These are phyloP conservation scores for Stictocephala bisonia DNA, from an alignment of 2,888 invertebrate genomes.

Conservation along the genomic window DNA sequence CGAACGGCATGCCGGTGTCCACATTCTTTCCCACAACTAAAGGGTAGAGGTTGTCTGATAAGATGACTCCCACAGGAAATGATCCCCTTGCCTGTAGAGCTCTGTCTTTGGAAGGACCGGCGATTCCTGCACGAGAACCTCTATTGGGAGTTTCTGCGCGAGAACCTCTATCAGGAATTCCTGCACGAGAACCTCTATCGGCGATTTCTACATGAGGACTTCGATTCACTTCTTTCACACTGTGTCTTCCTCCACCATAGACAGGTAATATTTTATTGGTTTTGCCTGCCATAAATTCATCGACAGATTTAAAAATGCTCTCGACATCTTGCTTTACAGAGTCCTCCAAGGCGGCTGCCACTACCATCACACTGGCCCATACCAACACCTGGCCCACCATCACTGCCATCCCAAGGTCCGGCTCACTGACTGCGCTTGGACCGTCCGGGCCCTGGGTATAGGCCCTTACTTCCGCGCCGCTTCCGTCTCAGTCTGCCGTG, in stretches of 20 bases:
- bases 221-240: background rate
- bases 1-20: slow-evolving; percentile 28
- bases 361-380: background rate
- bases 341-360: background rate
- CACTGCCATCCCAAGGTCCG: too few species aligned
- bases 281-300: background rate
- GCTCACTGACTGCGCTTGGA: too few species aligned
- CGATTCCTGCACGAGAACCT: too few species aligned
- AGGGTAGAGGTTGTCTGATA: slow-evolving; percentile 22
- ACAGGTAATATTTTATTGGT: background rate
- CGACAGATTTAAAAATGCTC: slow-evolving; percentile 9
- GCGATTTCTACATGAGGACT: too few species aligned
- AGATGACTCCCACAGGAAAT: background rate
- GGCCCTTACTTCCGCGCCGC: too few species aligned
- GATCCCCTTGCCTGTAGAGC: background rate
- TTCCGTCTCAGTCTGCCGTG: too few species aligned
- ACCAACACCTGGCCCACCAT: background rate
- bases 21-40: slow-evolving; percentile 16
- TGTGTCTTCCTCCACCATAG: background rate
- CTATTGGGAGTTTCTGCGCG: background rate
- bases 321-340: slow-evolving; percentile 21
- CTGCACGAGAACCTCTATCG: background rate
- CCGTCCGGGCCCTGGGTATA: too few species aligned
- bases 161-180: background rate
- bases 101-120: background rate